These are phyloP conservation scores for Aptenodytes forsteri DNA, from an alignment of 2,113 vertebrate species.

Conservation along the genomic window DNA sequence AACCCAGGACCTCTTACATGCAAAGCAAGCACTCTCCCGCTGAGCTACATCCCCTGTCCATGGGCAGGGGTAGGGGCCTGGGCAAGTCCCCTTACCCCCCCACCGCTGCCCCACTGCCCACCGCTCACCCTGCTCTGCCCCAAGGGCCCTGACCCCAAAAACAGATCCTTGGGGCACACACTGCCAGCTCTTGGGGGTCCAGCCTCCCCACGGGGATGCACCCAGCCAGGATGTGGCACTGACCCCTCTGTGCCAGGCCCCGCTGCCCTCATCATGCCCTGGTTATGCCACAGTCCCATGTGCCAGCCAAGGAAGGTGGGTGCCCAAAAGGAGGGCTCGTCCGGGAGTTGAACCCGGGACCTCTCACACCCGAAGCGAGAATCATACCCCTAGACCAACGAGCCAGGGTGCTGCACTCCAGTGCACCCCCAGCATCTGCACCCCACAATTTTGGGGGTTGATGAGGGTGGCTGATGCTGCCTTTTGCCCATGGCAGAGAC, in stretches of 20 bases:
- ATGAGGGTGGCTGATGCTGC: neutral
- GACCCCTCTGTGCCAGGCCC: too few relatives aligned
- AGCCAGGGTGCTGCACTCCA: rapidly evolving
- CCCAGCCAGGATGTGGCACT: too few relatives aligned
- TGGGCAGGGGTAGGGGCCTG: rapidly evolving
- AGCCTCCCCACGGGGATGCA: neutral
- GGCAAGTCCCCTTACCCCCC: too few relatives aligned
- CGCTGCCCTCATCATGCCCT: rapidly evolving
- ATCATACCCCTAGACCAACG: constrained; percentile 64
- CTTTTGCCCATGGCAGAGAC: neutral
- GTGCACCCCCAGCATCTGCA: too few relatives aligned
- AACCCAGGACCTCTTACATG: neutral
- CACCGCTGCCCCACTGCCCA: neutral
- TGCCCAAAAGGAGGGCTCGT: neutral
- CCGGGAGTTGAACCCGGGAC: neutral
- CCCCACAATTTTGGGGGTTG: neutral
- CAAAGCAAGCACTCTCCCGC: neutral
- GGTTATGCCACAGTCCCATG: neutral
- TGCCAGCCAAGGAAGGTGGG: rapidly evolving
- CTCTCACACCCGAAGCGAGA: constrained; percentile 62
- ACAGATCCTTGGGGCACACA: neutral
- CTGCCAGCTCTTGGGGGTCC: neutral
- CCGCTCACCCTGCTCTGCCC: neutral
- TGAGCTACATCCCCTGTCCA: neutral
- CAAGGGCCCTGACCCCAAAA: neutral